Percentiles rank a stretch among this genome's conserved stretches.
These are phyloP conservation scores for Argynnis bischoffii DNA, from an alignment of 2,888 invertebrate genomes.

Conservation along the genomic window DNA sequence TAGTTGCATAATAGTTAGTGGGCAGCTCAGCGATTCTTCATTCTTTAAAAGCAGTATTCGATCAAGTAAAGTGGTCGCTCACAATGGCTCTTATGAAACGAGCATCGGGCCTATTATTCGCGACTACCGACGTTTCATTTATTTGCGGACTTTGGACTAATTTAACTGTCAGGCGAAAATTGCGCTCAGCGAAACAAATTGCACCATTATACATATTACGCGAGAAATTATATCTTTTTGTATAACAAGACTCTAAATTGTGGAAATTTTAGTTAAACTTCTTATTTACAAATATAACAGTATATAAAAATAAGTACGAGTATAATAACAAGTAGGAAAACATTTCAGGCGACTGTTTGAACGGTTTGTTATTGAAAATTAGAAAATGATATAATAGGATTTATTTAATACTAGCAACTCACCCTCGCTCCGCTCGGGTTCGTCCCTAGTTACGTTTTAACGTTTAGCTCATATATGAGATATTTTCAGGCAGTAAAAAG, in stretches of 20 bases:
- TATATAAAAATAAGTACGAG: too few relatives aligned
- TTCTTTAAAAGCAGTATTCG: slow-evolving; percentile 37
- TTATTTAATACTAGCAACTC: too few relatives aligned
- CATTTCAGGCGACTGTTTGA: too few relatives aligned
- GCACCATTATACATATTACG: slow-evolving; percentile 47
- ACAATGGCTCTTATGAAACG: slow-evolving; percentile 39
- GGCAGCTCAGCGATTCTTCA: slow-evolving; percentile 23
- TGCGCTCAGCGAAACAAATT: slow-evolving; percentile 51
- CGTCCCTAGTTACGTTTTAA: too few relatives aligned
- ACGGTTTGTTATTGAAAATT: too few relatives aligned
- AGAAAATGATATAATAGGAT: too few relatives aligned
- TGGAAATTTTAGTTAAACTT: not conserved
- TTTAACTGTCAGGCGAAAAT: slow-evolving; percentile 60
- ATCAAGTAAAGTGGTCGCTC: slow-evolving; percentile 37
- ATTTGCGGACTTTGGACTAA: slow-evolving; percentile 57
- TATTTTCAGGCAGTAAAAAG: too few relatives aligned
- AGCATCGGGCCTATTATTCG: slow-evolving; percentile 42
- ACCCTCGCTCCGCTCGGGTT: too few relatives aligned
- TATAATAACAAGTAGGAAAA: too few relatives aligned
- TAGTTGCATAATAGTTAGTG: slow-evolving; percentile 10
- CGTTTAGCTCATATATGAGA: too few relatives aligned
- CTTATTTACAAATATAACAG: not conserved
- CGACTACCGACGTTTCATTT: slow-evolving; percentile 52
- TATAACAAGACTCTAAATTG: slow-evolving; percentile 6
- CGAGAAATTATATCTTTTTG: slow-evolving; percentile 14